phyloP scores from a whole-genome alignment of 2,888 invertebrate genomes.

The Thera britannica region DNA sequence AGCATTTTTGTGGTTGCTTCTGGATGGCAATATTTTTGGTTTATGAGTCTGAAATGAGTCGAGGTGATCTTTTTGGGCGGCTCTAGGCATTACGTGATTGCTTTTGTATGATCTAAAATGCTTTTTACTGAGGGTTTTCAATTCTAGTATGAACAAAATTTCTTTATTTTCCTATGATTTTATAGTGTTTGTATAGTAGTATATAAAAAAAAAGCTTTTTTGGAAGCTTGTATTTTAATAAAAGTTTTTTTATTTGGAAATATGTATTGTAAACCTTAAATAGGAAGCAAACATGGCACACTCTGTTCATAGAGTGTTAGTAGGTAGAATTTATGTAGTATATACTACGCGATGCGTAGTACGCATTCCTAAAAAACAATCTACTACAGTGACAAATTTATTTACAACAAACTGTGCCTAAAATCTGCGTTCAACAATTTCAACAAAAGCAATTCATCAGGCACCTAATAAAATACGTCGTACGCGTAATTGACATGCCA shows the following conservation, averaged over 20 bases:
- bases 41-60: conserved; percentile 25
- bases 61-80: conserved; percentile 12
- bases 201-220: no score
- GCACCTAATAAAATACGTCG: conserved; percentile 45
- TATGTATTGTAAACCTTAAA: no score
- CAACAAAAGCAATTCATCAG: conserved; percentile 39
- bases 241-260: no score
- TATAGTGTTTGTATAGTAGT: no score
- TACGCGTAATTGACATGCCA: conserved; percentile 55
- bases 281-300: no score
- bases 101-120: neutral
- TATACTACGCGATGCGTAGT: no score
- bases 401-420: conserved; percentile 12
- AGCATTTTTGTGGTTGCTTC: conserved; percentile 44
- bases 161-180: no score
- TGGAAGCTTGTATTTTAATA: no score
- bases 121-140: neutral
- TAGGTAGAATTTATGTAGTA: no score
- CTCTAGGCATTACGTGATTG: conserved; percentile 30
- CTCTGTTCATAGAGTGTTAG: no score
- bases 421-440: conserved; percentile 25
- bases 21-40: conserved; percentile 35
- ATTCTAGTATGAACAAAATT: no score
- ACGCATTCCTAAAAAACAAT: no score
- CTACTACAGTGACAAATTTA: neutral